These are phyloP conservation scores for Salpingus planirostris DNA, from an alignment of 2,888 invertebrate genomes.

Conservation along the genomic window DNA sequence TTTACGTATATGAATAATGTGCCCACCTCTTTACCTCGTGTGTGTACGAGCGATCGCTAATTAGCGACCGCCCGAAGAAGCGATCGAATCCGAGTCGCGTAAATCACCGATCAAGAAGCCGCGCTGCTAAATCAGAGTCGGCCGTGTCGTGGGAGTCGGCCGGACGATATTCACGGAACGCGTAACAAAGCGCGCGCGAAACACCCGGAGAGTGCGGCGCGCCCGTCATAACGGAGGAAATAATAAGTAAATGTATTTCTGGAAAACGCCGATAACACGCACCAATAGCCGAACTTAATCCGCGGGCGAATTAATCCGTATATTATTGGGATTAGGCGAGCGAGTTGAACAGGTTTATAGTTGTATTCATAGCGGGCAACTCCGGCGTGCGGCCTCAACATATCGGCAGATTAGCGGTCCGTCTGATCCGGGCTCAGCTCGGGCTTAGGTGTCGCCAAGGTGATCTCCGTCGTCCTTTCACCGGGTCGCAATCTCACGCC, in stretches of 20 bases:
- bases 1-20: too few species aligned
- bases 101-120: too few species aligned
- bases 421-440: slow-evolving; percentile 35
- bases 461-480: slow-evolving; percentile 25
- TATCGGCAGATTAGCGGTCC: slow-evolving; percentile 57
- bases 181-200: too few species aligned
- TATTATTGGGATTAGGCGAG: slow-evolving; percentile 39
- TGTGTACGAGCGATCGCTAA: too few species aligned
- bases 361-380: slow-evolving; percentile 30
- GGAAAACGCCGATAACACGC: slow-evolving; percentile 41
- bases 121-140: too few species aligned
- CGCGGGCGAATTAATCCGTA: slow-evolving; percentile 40
- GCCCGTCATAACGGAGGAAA: too few species aligned
- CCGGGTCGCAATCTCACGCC: slow-evolving; percentile 7
- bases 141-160: too few species aligned
- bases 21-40: too few species aligned
- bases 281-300: slow-evolving; percentile 41
- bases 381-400: slow-evolving; percentile 55
- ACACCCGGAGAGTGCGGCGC: too few species aligned
- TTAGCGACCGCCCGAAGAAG: too few species aligned
- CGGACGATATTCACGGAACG: too few species aligned
- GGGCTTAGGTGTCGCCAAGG: slow-evolving; percentile 33
- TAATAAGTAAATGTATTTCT: slow-evolving; percentile 31
- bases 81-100: too few species aligned
- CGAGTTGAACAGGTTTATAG: slow-evolving; percentile 34